These are phyloP conservation scores for Phaethon lepturus DNA, from an alignment of 2,113 vertebrate species.

Conservation along the genomic window DNA sequence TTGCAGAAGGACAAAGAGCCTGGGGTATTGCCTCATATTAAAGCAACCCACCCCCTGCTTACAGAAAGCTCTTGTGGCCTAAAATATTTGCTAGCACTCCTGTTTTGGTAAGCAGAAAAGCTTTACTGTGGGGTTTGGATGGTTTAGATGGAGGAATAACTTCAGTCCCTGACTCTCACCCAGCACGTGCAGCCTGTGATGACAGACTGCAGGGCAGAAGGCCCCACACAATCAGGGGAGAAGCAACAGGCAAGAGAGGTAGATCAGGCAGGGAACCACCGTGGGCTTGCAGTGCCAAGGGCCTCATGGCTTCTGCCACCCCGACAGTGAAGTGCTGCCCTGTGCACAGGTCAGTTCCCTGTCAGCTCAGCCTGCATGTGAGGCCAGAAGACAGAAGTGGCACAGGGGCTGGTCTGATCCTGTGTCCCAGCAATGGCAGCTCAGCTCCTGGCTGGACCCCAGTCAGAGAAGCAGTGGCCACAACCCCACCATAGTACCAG, in stretches of 20 bases:
- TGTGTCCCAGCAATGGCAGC: neutral
- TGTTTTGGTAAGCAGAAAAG: neutral
- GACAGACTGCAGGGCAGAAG: neutral
- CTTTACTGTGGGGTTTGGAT: neutral
- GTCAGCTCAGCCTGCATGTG: rapidly evolving
- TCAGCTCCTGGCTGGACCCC: too few relatives aligned
- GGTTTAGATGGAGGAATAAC: neutral
- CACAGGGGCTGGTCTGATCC: rapidly evolving
- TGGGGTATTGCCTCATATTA: neutral
- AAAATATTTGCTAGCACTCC: neutral
- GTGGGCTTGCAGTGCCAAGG: neutral
- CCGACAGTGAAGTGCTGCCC: neutral
- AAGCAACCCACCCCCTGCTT: neutral
- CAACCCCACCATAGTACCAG: rapidly evolving
- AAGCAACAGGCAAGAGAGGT: neutral
- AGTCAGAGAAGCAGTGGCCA: neutral
- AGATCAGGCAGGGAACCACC: neutral
- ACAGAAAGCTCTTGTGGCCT: neutral
- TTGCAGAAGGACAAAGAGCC: neutral
- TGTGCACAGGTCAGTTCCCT: neutral
- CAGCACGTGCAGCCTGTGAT: neutral
- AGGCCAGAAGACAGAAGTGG: neutral
- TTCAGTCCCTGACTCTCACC: neutral
- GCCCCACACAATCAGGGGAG: rapidly evolving
- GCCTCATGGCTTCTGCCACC: rapidly evolving